These are phyloP conservation scores for Pyrgilauda ruficollis DNA, from an alignment of 2,113 vertebrate genomes.

Conservation along the genomic window DNA sequence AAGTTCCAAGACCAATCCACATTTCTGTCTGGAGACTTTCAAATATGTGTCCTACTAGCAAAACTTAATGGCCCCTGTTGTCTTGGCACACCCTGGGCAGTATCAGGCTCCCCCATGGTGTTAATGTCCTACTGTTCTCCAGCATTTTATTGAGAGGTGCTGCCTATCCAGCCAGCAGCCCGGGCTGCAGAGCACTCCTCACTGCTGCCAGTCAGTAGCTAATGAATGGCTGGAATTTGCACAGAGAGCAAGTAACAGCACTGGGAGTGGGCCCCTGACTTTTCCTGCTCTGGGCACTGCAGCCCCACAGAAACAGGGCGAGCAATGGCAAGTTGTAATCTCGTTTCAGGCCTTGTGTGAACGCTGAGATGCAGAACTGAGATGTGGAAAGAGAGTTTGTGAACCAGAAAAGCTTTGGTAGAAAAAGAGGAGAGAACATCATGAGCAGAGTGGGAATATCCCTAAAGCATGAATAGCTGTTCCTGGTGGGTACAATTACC, in stretches of 20 bases:
- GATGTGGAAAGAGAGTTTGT: neutral
- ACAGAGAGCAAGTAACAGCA: neutral
- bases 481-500: neutral
- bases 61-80: neutral
- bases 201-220: neutral
- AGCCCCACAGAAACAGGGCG: neutral
- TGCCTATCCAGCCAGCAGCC: neutral
- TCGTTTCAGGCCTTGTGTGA: neutral
- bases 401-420: neutral
- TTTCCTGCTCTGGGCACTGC: neutral
- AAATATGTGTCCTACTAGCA: neutral
- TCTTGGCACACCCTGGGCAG: neutral
- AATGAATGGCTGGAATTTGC: neutral
- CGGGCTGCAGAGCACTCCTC: neutral
- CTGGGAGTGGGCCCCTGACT: neutral
- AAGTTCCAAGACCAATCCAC: rapidly evolving
- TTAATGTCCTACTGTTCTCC: neutral
- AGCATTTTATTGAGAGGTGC: neutral
- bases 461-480: neutral
- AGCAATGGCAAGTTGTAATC: neutral
- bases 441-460: neutral
- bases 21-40: neutral
- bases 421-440: neutral
- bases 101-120: rapidly evolving
- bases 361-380: neutral